Conservation (phyloP, 1,140 invertebrate genomes). For the Platyura marginata region DNA sequence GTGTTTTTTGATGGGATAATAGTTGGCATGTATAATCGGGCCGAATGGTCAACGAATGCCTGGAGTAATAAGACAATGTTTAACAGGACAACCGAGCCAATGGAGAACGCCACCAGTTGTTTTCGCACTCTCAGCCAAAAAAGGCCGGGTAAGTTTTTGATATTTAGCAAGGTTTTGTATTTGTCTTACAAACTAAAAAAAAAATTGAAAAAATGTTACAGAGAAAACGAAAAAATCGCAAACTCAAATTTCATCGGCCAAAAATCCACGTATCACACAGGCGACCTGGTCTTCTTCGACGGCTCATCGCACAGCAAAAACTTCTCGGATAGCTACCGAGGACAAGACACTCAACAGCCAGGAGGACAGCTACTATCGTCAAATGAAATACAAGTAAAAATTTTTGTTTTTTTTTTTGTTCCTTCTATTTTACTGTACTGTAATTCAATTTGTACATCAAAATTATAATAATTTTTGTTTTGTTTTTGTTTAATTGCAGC, state of each 20-base stretch:
- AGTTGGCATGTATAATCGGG: conserved; percentile 26
- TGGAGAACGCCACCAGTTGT: conserved; percentile 24
- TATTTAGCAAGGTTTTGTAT: no score
- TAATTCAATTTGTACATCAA: neutral
- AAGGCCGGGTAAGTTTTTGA: conserved; percentile 16
- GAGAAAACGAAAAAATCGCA: conserved; percentile 52
- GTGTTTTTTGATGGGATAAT: conserved; percentile 5
- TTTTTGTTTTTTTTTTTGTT: neutral
- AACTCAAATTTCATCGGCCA: conserved; percentile 57
- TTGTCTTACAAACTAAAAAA: no score
- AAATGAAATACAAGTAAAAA: conserved; percentile 23
- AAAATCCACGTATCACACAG: conserved; percentile 50
- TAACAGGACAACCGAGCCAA: conserved; percentile 24
- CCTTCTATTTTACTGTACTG: neutral
- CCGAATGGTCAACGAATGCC: conserved; percentile 24
- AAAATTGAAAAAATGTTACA: conserved; percentile 5
- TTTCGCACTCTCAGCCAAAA: conserved; percentile 21
- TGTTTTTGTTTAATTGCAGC: conserved; percentile 17
- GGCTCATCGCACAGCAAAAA: conserved; percentile 31
- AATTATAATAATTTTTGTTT: neutral
- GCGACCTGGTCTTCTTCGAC: conserved; percentile 22
- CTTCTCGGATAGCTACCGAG: conserved; percentile 40
- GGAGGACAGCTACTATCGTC: conserved; percentile 22
- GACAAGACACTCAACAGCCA: conserved; percentile 23
- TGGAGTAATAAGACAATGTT: conserved; percentile 26